A percentile compares a stretch with the other conserved stretches of the same genome.
Evolutionary conservation across 2,888 invertebrate species (phyloP).

Genomic region (Stenchaetothrips biformis): DNA sequence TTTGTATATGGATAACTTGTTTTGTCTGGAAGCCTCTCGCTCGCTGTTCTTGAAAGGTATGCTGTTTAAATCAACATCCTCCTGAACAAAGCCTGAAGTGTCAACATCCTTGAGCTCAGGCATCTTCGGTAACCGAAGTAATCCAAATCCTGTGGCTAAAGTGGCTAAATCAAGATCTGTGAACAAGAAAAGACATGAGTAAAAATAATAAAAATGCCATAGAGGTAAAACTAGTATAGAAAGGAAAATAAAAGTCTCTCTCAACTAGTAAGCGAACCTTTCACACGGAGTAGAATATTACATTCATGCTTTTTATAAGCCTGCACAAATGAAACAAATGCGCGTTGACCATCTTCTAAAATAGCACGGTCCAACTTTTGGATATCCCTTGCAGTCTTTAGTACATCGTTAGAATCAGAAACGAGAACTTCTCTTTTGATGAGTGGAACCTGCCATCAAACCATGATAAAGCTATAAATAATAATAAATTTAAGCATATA

Average conservation of each 20-base stretch:
- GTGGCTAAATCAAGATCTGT: slow-evolving; percentile 75
- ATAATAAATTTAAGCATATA: background rate
- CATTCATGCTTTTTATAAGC: slow-evolving; percentile 96
- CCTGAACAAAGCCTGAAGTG: slow-evolving; percentile 53
- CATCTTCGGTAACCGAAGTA: slow-evolving; percentile 89
- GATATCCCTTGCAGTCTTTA: slow-evolving; percentile 55
- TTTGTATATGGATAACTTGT: slow-evolving; percentile 65
- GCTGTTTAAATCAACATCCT: slow-evolving; percentile 63
- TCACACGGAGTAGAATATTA: slow-evolving; percentile 75
- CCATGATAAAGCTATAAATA: background rate
- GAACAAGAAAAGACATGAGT: slow-evolving; percentile 31
- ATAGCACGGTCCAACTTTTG: slow-evolving; percentile 68
- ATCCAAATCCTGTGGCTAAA: slow-evolving; percentile 82
- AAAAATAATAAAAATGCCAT: background rate
- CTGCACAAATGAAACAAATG: slow-evolving; percentile 92
- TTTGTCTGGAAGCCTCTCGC: slow-evolving; percentile 65
- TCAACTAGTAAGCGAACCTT: slow-evolving; percentile 48
- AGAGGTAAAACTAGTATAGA: background rate
- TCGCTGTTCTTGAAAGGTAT: slow-evolving; percentile 76
- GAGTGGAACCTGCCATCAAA: background rate
- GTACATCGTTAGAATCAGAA: background rate
- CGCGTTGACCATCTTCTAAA: slow-evolving; percentile 82
- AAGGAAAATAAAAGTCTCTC: background rate
- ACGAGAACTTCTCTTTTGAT: background rate
- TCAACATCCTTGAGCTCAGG: slow-evolving; percentile 78